phyloP scores from a whole-genome alignment of 2,113 vertebrate species.

The Misgurnus anguillicaudatus region DNA sequence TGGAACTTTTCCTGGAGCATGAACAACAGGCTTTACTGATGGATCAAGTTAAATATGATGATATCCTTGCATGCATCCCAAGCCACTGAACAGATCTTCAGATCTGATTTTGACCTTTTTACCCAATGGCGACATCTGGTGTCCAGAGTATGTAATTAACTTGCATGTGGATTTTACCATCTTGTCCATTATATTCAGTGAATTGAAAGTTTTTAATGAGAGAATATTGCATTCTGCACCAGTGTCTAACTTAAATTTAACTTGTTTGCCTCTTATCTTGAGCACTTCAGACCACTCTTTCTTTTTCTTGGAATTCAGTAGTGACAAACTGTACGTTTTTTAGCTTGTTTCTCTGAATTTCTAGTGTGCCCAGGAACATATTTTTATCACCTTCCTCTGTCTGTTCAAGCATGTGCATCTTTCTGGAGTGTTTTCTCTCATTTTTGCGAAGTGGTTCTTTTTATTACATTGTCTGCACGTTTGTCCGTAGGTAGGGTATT shows the following conservation, averaged over 20 bases:
- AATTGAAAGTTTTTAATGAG: background rate
- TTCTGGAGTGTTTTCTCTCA: too few relatives aligned
- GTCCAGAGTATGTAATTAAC: background rate
- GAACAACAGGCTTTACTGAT: too few relatives aligned
- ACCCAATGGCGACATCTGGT: constrained; percentile 10
- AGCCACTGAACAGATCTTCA: too few relatives aligned
- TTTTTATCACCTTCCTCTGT: too few relatives aligned
- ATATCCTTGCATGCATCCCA: too few relatives aligned
- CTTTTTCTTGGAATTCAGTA: background rate
- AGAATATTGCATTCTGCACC: constrained; percentile 6
- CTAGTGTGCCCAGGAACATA: too few relatives aligned
- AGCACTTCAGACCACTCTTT: background rate
- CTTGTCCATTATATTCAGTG: background rate
- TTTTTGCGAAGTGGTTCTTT: too few relatives aligned
- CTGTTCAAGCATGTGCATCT: too few relatives aligned
- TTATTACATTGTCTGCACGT: too few relatives aligned
- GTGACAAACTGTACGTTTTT: background rate
- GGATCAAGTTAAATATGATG: too few relatives aligned
- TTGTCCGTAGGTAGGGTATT: too few relatives aligned
- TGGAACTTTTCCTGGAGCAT: constrained; percentile 15
- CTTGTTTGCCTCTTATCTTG: background rate
- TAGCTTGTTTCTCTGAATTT: too few relatives aligned
- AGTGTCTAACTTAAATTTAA: background rate
- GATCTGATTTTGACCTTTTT: background rate
- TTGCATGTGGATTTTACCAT: background rate